Evolutionary conservation across 2,888 invertebrate species (phyloP), one percentile per base, ranked within the genome.

Genomic region (Phasia obesa): DNA sequence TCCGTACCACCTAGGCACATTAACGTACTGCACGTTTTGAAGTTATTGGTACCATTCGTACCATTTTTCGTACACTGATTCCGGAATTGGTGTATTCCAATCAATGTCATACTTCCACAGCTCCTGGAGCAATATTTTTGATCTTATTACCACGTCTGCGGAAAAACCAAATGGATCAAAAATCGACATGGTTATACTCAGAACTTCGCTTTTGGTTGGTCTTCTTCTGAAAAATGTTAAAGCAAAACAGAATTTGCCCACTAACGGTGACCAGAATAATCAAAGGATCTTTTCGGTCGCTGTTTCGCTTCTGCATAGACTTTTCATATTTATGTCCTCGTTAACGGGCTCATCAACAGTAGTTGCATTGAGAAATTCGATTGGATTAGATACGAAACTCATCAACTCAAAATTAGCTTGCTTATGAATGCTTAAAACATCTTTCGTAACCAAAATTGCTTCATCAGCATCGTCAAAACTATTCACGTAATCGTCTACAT

Each of bases 121-220:
- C n/a, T n/a, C n/a, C n/a, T n/a, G n/a, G n/a, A n/a, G n/a, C n/a
- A n/a, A n/a, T n/a, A n/a, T n/a, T n/a, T n/a, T n/a, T n/a, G n/a
- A n/a, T n/a, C n/a, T n/a, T n/a, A n/a, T n/a, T n/a, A n/a, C n/a
- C n/a, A n/a, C n/a, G n/a, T n/a, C n/a, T n/a, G n/a, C n/a, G n/a
- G n/a, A n/a, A n/a, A n/a, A n/a, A n/a, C n/a, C n/a, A n/a, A n/a
- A n/a, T n/a, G n/a, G n/a, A n/a, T n/a, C n/a, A n/a, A n/a, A n/a
- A n/a, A n/a, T n/a, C n/a, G n/a, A n/a, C n/a, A n/a, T n/a, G n/a
- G n/a, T n/a, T n/a, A n/a, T n/a, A n/a, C n/a, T n/a, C n/a, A n/a
- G n/a, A n/a, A n/a, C n/a, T 15, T 78, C 70, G 15, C 76, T 53
- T 47, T 85, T 85, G 0, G 81, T 81, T 7, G 80, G 79, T 19